Percentiles rank a stretch among this genome's conserved stretches.
phyloP scores from a whole-genome alignment of 2,113 vertebrate genomes.

The Urocynchramus pylzowi region DNA sequence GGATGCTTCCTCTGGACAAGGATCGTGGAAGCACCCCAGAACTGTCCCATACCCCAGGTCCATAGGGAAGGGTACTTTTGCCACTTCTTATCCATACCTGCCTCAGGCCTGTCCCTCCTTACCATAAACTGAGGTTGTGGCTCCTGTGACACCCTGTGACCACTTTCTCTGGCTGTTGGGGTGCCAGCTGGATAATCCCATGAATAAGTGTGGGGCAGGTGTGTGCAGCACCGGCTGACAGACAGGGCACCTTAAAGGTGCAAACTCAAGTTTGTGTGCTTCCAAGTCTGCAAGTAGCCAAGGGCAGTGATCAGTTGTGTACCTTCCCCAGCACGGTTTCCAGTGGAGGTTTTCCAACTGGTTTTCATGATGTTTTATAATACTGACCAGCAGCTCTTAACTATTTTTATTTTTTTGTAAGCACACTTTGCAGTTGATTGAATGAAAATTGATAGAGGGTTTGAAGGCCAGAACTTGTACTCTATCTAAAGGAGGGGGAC shows the following conservation, averaged over 20 bases:
- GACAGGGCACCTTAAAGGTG: neutral
- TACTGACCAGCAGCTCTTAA: neutral
- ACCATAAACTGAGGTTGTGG: rapidly evolving
- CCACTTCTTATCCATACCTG: neutral
- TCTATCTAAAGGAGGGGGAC: neutral
- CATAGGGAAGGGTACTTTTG: rapidly evolving
- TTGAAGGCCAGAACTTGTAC: neutral
- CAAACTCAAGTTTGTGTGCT: neutral
- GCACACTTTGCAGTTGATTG: neutral
- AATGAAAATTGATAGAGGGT: neutral
- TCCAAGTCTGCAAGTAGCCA: neutral
- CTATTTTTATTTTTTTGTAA: neutral
- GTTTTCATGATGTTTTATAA: neutral
- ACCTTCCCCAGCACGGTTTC: neutral
- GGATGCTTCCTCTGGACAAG: neutral
- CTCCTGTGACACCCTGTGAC: neutral
- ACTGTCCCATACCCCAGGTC: rapidly evolving
- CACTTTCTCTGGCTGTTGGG: rapidly evolving
- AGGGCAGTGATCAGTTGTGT: neutral
- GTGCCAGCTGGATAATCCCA: neutral
- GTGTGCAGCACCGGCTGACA: rapidly evolving
- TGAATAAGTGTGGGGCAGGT: neutral
- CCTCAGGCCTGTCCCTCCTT: neutral
- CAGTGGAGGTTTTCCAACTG: neutral
- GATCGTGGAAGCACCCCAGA: rapidly evolving